A percentile compares a stretch with the other conserved stretches of the same genome.
Conservation (phyloP, 2,113 vertebrate genomes). For the Dromaius novaehollandiae region DNA sequence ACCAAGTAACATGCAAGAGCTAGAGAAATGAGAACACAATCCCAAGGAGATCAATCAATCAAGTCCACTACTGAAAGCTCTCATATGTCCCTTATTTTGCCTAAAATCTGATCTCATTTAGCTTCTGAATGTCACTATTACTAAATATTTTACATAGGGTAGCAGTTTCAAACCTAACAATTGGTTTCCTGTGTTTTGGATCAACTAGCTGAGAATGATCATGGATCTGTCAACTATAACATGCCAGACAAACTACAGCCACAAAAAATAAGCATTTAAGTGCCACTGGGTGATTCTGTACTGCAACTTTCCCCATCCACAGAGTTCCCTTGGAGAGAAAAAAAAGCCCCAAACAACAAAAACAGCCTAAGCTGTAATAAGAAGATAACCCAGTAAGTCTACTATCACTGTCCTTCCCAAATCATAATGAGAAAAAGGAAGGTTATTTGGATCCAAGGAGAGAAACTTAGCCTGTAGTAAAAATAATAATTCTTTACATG, state of each 20-base stretch:
- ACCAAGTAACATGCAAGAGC: background rate
- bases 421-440: background rate
- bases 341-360: background rate
- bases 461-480: constrained; percentile 38
- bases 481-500: constrained; percentile 34
- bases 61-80: background rate
- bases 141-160: background rate
- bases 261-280: background rate
- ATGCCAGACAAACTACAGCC: background rate
- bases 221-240: background rate
- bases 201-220: background rate
- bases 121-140: background rate
- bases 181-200: background rate
- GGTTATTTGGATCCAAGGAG: background rate
- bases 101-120: background rate
- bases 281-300: background rate
- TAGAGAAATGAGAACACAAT: background rate
- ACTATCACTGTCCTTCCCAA: background rate
- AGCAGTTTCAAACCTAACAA: background rate
- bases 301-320: background rate
- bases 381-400: background rate
- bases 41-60: background rate
- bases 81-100: background rate
- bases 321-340: background rate
- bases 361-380: background rate